Evolutionary conservation across 2,888 invertebrate genomes (phyloP).

Genomic region (Eurytoma californica): DNA sequence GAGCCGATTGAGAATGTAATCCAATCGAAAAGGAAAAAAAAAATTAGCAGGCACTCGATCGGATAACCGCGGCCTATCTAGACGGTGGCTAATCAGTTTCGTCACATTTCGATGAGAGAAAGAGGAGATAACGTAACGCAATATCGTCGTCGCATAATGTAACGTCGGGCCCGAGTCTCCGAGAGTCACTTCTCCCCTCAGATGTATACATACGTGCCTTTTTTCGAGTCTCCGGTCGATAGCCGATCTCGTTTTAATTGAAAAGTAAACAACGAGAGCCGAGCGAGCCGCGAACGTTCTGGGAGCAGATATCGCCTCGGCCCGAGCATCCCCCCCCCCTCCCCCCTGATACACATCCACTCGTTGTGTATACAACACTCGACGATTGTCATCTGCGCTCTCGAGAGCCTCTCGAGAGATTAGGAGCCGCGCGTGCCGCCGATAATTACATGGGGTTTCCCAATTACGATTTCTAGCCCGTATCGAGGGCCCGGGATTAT

Average conservation of each 20-base stretch:
- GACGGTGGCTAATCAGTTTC: conserved; percentile 7
- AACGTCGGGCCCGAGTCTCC: conserved; percentile 5
- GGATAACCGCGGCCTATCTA: conserved; percentile 8
- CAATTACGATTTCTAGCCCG: conserved; percentile 48
- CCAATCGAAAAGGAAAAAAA: not conserved
- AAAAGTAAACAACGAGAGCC: conserved; percentile 47
- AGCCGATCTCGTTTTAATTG: conserved; percentile 52
- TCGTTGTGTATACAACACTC: conserved; percentile 20
- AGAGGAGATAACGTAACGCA: conserved; percentile 21
- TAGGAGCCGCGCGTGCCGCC: conserved; percentile 51
- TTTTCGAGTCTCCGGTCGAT: conserved; percentile 26
- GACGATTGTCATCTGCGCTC: conserved; percentile 53
- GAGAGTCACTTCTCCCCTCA: not conserved
- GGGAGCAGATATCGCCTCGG: not conserved
- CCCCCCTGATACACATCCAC: conserved; percentile 1
- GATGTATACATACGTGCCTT: conserved; percentile 14
- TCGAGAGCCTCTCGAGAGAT: conserved; percentile 46
- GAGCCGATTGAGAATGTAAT: too few relatives aligned
- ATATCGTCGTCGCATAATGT: conserved; percentile 24
- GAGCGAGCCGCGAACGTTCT: not conserved
- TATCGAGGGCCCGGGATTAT: not conserved
- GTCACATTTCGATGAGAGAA: conserved; percentile 13
- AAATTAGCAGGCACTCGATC: conserved; percentile 39
- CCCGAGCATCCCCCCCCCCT: not conserved
- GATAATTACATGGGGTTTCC: conserved; percentile 52